Base-by-base conservation (phyloP, 2,113 vertebrate genomes). In the Poeciliopsis prolifica region DNA sequence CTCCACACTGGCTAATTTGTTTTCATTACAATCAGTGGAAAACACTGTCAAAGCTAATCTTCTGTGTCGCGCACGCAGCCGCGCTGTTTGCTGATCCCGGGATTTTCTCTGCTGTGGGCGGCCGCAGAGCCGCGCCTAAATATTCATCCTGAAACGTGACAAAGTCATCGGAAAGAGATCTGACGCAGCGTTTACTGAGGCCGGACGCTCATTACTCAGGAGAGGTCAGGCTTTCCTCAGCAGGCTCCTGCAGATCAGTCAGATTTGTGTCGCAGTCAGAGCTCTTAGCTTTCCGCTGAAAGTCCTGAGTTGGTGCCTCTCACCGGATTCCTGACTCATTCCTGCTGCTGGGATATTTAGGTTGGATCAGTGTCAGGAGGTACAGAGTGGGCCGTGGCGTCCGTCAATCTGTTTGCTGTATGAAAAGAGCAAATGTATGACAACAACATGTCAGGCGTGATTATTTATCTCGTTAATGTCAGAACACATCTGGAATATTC, bases 21-120 rank as follows among this genome's bases (percentile, higher is more conserved):
- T 82, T 87, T 82, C 74, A 87, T 92, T 91, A 88, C 77, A 88
- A 92, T 87, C 74, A 89, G 64, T 61, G 72, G 78, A 82, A 82
- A 80, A 75, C 65, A 61, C 79, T 82, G 83, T 87, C 87, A 83
- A 40, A 78, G 79, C 78, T 75, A 8, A 83, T 90, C 84, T 75
- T 68, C 48, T 72, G 70, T 60, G 72, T 74, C 19, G 75, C 62
- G 72, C 61, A 15, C 37, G 1, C 72, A 75, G 70, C 35, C 67
- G 17, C 28, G 33, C 72, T 74, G 75, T 64, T 33, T 77, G 78
- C 84, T 89, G 89, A 90, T 84, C 83, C 60, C n/a, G 19, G 63
- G 29, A 0, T 63, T 87, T 68, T 65, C 42, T 58, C 58, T 31
- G 77, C 66, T 61, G 72, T 24, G 44, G 22, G 66, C 17, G 8